These are phyloP conservation scores for Psephotus haematonotus DNA, from an alignment of 2,113 vertebrate species.

Conservation along the genomic window DNA sequence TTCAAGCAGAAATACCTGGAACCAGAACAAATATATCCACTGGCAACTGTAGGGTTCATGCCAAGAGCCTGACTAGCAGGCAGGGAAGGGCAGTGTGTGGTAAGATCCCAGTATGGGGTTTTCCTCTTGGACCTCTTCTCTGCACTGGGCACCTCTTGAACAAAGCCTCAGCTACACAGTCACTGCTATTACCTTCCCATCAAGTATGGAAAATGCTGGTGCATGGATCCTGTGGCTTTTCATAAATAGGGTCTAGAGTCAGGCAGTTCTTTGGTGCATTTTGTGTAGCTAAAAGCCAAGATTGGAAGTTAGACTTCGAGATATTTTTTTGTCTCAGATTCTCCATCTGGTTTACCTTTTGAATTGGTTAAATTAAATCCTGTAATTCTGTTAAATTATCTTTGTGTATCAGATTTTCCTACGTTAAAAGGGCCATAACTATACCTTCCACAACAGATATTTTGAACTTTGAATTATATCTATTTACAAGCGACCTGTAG, in stretches of 20 bases:
- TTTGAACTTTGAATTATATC: neutral
- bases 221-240: neutral
- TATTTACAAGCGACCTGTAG: neutral
- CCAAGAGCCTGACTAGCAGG: neutral
- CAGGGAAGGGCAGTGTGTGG: neutral
- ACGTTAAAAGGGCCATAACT: neutral
- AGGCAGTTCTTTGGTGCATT: neutral
- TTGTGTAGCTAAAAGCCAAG: neutral
- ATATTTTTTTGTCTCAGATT: neutral
- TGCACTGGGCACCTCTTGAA: neutral
- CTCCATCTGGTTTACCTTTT: neutral
- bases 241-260: neutral
- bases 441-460: neutral
- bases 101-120: neutral
- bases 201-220: neutral
- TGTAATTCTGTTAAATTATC: neutral
- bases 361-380: neutral
- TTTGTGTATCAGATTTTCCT: neutral
- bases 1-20: neutral
- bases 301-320: neutral
- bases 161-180: neutral
- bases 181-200: neutral
- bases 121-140: neutral
- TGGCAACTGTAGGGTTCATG: accelerated
- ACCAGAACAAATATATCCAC: neutral